These are phyloP conservation scores for Corythoichthys intestinalis DNA, from an alignment of 2,113 vertebrate genomes.

Conservation along the genomic window DNA sequence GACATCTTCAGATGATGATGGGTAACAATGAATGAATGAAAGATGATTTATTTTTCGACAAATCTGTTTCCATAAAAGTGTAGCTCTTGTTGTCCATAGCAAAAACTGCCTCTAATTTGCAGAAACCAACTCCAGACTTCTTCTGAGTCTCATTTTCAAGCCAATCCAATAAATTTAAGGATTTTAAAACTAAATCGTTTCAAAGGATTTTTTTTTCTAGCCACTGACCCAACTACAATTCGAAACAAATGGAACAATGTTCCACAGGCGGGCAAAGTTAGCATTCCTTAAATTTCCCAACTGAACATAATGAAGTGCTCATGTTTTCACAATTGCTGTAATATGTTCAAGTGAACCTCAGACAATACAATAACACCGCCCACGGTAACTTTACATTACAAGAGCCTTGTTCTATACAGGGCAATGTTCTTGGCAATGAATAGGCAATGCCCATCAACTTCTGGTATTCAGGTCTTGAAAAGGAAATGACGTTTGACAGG, in stretches of 20 bases:
- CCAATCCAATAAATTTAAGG: too few species aligned
- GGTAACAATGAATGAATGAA: too few species aligned
- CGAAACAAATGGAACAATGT: background rate
- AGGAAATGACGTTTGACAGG: constrained; percentile 28
- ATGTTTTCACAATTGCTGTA: background rate
- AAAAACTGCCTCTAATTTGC: too few species aligned
- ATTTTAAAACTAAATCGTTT: too few species aligned
- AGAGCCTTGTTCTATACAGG: constrained; percentile 23
- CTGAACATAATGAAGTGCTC: background rate
- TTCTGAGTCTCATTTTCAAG: too few species aligned
- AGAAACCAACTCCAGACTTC: too few species aligned
- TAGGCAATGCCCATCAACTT: background rate
- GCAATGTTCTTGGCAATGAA: constrained; percentile 5
- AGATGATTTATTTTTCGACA: too few species aligned
- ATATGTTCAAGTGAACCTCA: background rate
- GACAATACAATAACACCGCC: background rate
- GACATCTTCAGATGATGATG: too few species aligned
- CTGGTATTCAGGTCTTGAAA: constrained; percentile 41
- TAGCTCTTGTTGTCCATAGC: too few species aligned
- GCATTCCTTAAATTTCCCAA: background rate
- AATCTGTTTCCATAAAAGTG: too few species aligned
- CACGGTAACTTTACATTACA: constrained; percentile 12
- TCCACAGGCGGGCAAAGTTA: background rate
- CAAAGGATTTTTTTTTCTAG: too few species aligned
- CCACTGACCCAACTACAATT: too few species aligned